phyloP scores from a whole-genome alignment of 2,113 vertebrate genomes.

The Vanacampus margaritifer region DNA sequence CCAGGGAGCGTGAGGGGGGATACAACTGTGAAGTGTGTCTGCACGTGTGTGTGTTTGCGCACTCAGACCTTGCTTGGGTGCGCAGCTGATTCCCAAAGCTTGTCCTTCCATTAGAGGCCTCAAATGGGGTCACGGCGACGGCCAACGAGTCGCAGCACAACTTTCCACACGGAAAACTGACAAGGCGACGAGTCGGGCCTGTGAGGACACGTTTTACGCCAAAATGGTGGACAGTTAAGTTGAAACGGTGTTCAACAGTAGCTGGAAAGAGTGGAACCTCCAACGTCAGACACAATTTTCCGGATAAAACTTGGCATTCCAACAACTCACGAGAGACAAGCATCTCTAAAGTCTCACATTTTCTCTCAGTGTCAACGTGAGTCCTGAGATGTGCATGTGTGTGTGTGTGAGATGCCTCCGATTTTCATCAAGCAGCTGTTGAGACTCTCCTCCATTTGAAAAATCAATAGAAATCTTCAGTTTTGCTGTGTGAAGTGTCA shows the following conservation, averaged over 20 bases:
- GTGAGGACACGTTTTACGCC: conserved; percentile 40
- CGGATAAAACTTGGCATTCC: not conserved
- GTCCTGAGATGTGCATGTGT: conserved; percentile 14
- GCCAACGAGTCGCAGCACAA: conserved; percentile 18
- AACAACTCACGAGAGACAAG: not conserved
- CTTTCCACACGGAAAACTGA: conserved; percentile 35
- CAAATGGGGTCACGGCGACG: conserved; percentile 49
- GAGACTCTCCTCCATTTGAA: conserved; percentile 60
- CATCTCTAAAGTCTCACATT: not conserved
- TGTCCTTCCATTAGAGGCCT: conserved; percentile 67
- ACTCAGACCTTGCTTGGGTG: conserved; percentile 19
- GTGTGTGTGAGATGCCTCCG: conserved; percentile 31
- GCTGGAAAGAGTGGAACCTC: not conserved
- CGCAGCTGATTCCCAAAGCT: conserved; percentile 70
- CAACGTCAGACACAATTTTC: not conserved
- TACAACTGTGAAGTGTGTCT: conserved; percentile 35
- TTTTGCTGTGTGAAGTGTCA: conserved; percentile 47
- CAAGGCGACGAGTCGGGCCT: conserved; percentile 10
- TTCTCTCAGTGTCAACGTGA: not conserved
- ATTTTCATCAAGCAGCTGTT: conserved; percentile 57
- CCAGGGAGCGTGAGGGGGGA: conserved; percentile 55
- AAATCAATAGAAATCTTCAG: conserved; percentile 62
- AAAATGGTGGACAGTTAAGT: conserved; percentile 37
- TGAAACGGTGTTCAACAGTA: not conserved
- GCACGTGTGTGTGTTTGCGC: conserved; percentile 14